phyloP scores from a whole-genome alignment of 2,113 vertebrate genomes.

The Hemicordylus capensis region DNA sequence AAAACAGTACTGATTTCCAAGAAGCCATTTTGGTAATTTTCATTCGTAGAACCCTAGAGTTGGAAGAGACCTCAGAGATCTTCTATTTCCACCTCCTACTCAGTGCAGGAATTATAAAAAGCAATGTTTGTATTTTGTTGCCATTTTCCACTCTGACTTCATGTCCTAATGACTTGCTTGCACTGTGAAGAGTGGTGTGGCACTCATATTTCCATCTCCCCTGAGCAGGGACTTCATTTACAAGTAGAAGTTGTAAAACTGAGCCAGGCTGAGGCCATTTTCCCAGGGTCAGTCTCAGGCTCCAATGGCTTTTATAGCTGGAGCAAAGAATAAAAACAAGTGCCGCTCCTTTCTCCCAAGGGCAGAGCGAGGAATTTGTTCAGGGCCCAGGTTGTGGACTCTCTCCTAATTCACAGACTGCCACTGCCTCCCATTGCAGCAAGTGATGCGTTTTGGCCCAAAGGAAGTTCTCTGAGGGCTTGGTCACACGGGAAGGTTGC shows the following conservation, averaged over 20 bases:
- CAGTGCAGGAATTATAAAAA: no score
- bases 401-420: no score
- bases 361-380: neutral
- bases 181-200: neutral
- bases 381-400: neutral
- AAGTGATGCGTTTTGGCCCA: neutral
- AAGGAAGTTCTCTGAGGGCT: neutral
- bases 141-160: neutral
- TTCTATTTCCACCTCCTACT: neutral
- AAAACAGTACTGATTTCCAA: neutral
- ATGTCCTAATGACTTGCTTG: neutral
- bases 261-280: neutral
- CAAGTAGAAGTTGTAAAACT: neutral
- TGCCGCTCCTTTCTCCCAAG: slow-evolving; percentile 14
- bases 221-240: neutral
- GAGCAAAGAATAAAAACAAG: slow-evolving; percentile 17
- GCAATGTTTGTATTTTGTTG: neutral
- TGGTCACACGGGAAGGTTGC: neutral
- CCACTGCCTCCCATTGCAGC: neutral
- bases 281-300: neutral
- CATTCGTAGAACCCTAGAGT: no score
- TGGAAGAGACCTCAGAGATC: no score
- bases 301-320: neutral
- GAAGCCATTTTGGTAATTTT: neutral
- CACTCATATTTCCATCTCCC: neutral